Evolutionary conservation across 2,113 vertebrate species (phyloP), one percentile per base, ranked within the genome.

Genomic region (Hemibagrus wyckioides): DNA sequence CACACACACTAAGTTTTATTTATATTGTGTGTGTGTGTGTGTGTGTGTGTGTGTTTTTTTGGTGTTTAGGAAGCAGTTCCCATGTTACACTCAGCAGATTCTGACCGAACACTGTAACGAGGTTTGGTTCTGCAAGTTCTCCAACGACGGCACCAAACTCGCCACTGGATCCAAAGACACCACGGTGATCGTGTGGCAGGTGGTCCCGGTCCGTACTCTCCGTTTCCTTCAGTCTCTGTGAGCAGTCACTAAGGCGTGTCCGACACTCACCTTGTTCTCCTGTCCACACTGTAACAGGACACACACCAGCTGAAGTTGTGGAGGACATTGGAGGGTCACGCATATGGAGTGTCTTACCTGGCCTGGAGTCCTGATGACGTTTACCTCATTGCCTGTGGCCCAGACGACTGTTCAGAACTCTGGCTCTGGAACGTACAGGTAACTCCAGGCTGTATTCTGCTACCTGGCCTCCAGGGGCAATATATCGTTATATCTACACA

Each of bases 111-210:
- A 99, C 93, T 99, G 98, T 95, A 99, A 99, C 69, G 98, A 99
- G 94, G 98, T 99, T 79, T 99, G 98, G 98, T 99, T 99, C 95
- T 99, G 98, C 95, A 99, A 99, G 92, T 99, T 99, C 94, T 99
- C 98, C 90, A 99, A 99, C 2, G 97, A 99, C 4, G 98, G 98
- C 96, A 99, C 97, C 94, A 99, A 99, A 95, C 95, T 99, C 93
- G 98, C 98, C 92, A 99, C 98, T 59, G 98, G 98, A 95, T 99
- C 98, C 90, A 99, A 99, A 95, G 98, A 99, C 93, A 99, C 98
- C 88, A 99, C 98, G 85, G 98, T 99, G 94, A 98, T 99, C 92
- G 95, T 99, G 93, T 99, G 98, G 98, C 97, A 99, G 94, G 97
- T 99, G 91, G 98, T 99, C 94, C 96, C 96, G 94, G 98, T 99